Evolutionary conservation across 2,113 vertebrate species (phyloP), one percentile per base, ranked within the genome.

Genomic region (Syngnathus typhle): DNA sequence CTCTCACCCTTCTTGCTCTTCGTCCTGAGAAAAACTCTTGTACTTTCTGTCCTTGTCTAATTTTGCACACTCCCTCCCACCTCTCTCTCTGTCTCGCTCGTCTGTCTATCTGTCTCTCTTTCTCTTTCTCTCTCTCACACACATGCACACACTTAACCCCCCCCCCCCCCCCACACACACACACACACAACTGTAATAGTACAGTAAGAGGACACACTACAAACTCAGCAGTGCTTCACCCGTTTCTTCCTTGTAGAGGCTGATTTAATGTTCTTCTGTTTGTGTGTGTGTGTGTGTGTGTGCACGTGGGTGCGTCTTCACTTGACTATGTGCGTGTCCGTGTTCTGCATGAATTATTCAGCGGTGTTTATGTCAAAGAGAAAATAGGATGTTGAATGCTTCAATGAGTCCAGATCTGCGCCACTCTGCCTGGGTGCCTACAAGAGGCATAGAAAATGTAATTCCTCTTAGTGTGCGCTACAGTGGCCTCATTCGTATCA

Each of bases 301-400:
- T n/a, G 51, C 7, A 7, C 18, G 47, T 7, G 47, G 6, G 55
- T 0, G 41, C 8, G 15, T 19, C 15, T 21, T 1, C 11, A 5
- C 11, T 21, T 27, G 12, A 16, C 11, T 10, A n/a, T n/a, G 19
- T 11, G 8, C 10, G 67, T 60, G 43, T 21, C 4, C 21, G 8
- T 70, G 65, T 18, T 51, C 44, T 12, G 5, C 56, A 74, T 85
- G 36, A 77, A 78, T 78, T 70, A 77, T 84, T 76, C 66, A 82
- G 46, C 10, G 6, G 52, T 59, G 67, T 80, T 81, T 78, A 58
- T 81, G 74, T 72, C 69, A 11, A 39, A 52, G 19, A 23, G 49
- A 73, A 83, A 76, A 76, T 64, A 32, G 6, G 19, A 79, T 64
- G 72, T 51, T 1, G 16, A 73, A 75, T 32, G 61, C 75, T 56